Base-by-base conservation (phyloP, 2,797 vertebrate species). In the Phoxinus dragarum region DNA sequence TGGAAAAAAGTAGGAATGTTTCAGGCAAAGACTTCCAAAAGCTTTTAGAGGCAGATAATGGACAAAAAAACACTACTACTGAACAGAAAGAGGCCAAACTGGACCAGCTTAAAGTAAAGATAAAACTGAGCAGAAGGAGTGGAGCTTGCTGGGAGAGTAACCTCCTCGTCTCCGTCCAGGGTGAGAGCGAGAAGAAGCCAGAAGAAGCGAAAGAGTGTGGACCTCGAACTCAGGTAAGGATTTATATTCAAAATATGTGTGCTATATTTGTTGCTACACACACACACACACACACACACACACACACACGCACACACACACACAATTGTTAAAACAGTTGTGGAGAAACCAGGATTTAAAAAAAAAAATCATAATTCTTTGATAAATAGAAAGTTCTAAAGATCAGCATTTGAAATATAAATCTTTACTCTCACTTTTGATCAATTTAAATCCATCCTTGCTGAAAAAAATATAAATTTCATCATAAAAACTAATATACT, bases 111-210 rank as follows among this genome's bases (percentile, higher is more conserved):
- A 89, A 83, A 79, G 44, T 89, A 16, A 89, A 94, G 92, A 87
- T 96, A 79, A 95, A 93, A 89, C 90, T 96, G 82, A 95, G 90
- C 89, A 94, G 92, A 88, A 88, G 88, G 7, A 84, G 86, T 59
- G 91, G 86, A 85, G 80, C 91, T 56, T 44, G 68, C 27, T 96
- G 95, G 95, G 91, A 95, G 87, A 93, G 84, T 69, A 52, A 73
- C 17, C 84, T 85, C 23, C 77, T 95, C 5, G 93, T 94, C 82
- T 88, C 77, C 21, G 3, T 83, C 21, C 87, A 89, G 47, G 88
- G 92, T 16, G 31, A 86, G 1, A 88, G 85, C 19, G 78, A 91
- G 40, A 19, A 36, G 12, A 59, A 40, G 19, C 31, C 81, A 71
- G 82, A 77, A 59, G 42, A 68, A 59, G 14, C 71, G 9, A 88